Evolutionary conservation across 2,888 invertebrate genomes (phyloP).

Genomic region (Thera obeliscata): DNA sequence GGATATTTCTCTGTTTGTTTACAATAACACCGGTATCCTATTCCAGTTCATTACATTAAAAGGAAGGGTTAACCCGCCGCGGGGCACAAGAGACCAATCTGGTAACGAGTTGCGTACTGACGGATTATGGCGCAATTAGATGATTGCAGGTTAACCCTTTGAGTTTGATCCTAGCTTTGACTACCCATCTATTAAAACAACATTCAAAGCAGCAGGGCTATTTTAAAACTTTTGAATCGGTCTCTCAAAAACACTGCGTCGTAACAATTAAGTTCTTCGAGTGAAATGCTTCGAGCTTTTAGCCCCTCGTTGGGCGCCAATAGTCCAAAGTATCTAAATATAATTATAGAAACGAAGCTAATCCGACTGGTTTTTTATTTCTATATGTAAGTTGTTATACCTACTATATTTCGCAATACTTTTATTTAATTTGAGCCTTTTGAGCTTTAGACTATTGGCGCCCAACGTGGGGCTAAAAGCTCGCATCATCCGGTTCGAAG

Average conservation of each 20-base stretch:
- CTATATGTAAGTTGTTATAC: neutral
- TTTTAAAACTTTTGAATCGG: neutral
- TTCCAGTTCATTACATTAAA: slow-evolving; percentile 34
- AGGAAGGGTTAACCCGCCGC: slow-evolving; percentile 33
- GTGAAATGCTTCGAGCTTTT: too few relatives aligned
- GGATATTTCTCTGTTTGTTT: slow-evolving; percentile 11
- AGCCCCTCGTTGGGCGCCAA: too few relatives aligned
- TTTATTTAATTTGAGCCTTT: neutral
- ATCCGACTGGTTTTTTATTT: too few relatives aligned
- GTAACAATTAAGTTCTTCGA: too few relatives aligned
- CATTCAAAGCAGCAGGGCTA: neutral
- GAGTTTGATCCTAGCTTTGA: slow-evolving; percentile 16
- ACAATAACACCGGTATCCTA: slow-evolving; percentile 21
- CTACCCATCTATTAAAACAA: neutral
- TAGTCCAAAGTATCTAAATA: too few relatives aligned
- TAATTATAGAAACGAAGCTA: too few relatives aligned
- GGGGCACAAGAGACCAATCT: slow-evolving; percentile 39
- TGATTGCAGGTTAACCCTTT: slow-evolving; percentile 52
- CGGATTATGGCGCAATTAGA: slow-evolving; percentile 55
- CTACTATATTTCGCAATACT: too few relatives aligned
- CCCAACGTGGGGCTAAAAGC: slow-evolving; percentile 10
- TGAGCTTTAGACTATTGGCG: slow-evolving; percentile 1
- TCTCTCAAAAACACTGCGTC: too few relatives aligned
- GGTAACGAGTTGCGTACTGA: slow-evolving; percentile 42
- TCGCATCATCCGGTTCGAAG: neutral